phyloP scores from a whole-genome alignment of 1,140 invertebrate genomes.

The Bradysia coprophila region DNA sequence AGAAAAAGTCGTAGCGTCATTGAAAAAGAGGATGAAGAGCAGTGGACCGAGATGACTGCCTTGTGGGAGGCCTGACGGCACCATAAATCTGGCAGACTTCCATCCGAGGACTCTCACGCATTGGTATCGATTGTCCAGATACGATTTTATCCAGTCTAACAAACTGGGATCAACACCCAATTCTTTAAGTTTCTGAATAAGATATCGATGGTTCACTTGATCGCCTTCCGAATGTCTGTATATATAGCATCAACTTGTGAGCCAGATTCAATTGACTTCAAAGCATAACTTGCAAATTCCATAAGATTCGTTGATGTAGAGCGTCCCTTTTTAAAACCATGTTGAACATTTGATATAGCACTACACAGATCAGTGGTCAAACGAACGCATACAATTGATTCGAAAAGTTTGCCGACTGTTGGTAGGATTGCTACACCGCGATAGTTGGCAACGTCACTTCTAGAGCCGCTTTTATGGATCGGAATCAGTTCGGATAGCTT shows the following conservation, averaged over 20 bases:
- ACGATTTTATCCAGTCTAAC: constrained; percentile 10
- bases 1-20: too few relatives aligned
- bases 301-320: too few relatives aligned
- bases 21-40: too few relatives aligned
- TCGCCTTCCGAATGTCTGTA: constrained; percentile 11
- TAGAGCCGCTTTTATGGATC: neutral
- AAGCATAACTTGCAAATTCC: too few relatives aligned
- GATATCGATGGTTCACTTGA: constrained; percentile 7
- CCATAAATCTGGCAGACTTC: too few relatives aligned
- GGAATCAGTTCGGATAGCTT: neutral
- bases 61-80: too few relatives aligned
- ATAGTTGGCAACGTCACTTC: neutral
- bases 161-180: constrained; percentile 7
- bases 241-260: too few relatives aligned
- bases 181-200: neutral
- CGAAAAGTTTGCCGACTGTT: neutral
- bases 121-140: too few relatives aligned
- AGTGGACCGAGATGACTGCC: too few relatives aligned
- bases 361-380: too few relatives aligned
- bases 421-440: neutral
- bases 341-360: constrained; percentile 6
- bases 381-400: too few relatives aligned
- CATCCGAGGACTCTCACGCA: too few relatives aligned
- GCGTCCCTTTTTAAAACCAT: constrained; percentile 9
- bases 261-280: constrained; percentile 10